Evolutionary conservation across 2,113 vertebrate genomes (phyloP), one percentile per base, ranked within the genome.

Genomic region (Pelecanoides urinatrix): DNA sequence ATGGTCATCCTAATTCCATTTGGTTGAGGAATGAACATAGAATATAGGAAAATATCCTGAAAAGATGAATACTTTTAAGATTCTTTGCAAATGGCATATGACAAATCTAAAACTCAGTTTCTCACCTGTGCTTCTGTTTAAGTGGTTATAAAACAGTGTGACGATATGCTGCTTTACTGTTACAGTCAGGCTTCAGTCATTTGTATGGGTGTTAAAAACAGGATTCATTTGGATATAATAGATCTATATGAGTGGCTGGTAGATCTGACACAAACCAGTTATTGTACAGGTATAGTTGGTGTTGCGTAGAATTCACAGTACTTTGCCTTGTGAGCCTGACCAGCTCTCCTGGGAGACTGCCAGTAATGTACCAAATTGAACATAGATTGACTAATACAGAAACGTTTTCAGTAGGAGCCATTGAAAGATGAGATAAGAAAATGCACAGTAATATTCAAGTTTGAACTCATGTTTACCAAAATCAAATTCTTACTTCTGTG

Each of bases 401-500:
- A 80, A 22, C 1, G 0, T 78, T 55, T 91, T 94, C n/a, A 61
- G 13, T 55, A 36, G 20, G 20, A 87, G 6, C 56, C 61, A 13
- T 22, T 40, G 50, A 71, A 80, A 55, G 40, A 32, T 87, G 25
- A 56, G 40, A 36, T 63, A 71, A 61, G 40, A 74, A 86, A 81
- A 74, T 47, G 23, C 3, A 32, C 19, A 67, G 5, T 62, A 68
- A 32, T 65, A 45, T 29, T 83, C 9, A 61, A 16, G 23, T 83
- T 49, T 82, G 16, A 94, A 61, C 13, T 61, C 14, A 16, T 15
- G 2, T 68, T 88, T 83, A 58, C 19, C 17, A 72, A 76, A 68
- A 76, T 53, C 2, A 66, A 66, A 66, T 66, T 83, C 4, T 70
- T 76, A 36, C 0, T 0, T 50, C 36, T 34, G 1, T 53, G 7